These are phyloP conservation scores for Drosophila grimshawi DNA, from an alignment of 1,140 invertebrate species.

Conservation along the genomic window DNA sequence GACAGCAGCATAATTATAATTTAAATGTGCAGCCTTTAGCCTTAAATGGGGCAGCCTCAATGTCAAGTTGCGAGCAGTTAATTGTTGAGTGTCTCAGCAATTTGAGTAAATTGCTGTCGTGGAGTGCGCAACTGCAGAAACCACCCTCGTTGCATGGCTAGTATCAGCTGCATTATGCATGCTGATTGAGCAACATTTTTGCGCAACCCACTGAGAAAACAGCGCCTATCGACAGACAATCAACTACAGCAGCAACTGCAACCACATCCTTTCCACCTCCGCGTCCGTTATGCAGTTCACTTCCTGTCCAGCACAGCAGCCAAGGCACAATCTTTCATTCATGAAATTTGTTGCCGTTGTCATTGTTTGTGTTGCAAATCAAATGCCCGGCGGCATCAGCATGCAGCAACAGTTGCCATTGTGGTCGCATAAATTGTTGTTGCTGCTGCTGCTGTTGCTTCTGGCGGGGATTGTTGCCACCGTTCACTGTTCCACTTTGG, in stretches of 20 bases:
- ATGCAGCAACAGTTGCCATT: conserved; percentile 41
- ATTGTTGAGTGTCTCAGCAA: conserved; percentile 55
- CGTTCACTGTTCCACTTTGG: conserved; percentile 67
- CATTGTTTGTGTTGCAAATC: conserved; percentile 83
- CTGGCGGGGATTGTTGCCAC: conserved; percentile 58
- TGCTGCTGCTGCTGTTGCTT: conserved; percentile 28
- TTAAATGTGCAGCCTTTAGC: conserved; percentile 73
- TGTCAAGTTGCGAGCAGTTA: conserved; percentile 66
- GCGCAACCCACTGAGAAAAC: conserved; percentile 80
- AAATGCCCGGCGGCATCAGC: conserved; percentile 71
- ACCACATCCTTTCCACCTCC: conserved; percentile 83
- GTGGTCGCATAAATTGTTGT: conserved; percentile 70
- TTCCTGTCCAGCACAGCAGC: conserved; percentile 68
- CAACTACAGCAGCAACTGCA: conserved; percentile 65
- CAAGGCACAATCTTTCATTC: conserved; percentile 76
- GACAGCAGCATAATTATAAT: conserved; percentile 77
- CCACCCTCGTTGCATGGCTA: conserved; percentile 65
- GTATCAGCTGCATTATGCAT: conserved; percentile 76
- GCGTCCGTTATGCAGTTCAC: conserved; percentile 80
- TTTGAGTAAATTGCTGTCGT: conserved; percentile 44
- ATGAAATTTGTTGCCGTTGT: conserved; percentile 83
- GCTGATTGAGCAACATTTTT: conserved; percentile 83
- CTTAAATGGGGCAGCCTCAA: conserved; percentile 70
- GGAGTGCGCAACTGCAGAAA: conserved; percentile 37
- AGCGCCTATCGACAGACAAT: conserved; percentile 81